Evolutionary conservation across 2,888 invertebrate species (phyloP), one percentile per base, ranked within the genome.

Genomic region (Ophioninae sp.): DNA sequence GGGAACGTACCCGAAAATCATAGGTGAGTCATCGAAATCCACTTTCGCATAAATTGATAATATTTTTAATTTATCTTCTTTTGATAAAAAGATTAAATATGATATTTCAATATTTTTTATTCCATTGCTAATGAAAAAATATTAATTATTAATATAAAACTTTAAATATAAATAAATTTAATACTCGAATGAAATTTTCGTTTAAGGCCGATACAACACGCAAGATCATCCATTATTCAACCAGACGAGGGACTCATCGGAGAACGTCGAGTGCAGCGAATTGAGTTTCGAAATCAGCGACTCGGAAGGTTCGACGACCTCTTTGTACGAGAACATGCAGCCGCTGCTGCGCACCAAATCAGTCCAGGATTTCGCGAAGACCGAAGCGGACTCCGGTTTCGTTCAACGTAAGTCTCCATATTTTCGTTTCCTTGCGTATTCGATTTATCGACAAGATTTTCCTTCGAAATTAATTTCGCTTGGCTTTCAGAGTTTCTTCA

Each of bases 181-280:
- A 20, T 64, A 23, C 13, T 64, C 20, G 10, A 8, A 58, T n/a
- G 39, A 30, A 67, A 39, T 22, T 78, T 56, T 76, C 77, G 65
- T 13, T 22, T 7, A 59, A 86, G 86, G 82, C 73, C 84, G 85
- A 78, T 86, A 79, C 61, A 88, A 87, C n/a, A 91, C 89, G 30
- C 87, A 88, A 63, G 87, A 87, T 71, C 89, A 88, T 72, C 87
- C 89, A 6, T 84, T 88, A 39, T 87, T 85, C 79, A 87, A 89
- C 77, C 84, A 87, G 20, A 82, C 74, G 6, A 86, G 79, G 61
- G 83, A 88, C 77, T 85, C 87, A 72, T 69, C 79, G 3, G 79
- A 79, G 37, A 84, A 83, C 17, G 51, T 51, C 17, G 82, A 85
- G 22, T 85, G 83, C 20, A 89, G 87, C 79, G 87, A 87, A 73